These are phyloP conservation scores for Papilio polyxenes DNA, from an alignment of 1,140 invertebrate genomes.

Conservation along the genomic window DNA sequence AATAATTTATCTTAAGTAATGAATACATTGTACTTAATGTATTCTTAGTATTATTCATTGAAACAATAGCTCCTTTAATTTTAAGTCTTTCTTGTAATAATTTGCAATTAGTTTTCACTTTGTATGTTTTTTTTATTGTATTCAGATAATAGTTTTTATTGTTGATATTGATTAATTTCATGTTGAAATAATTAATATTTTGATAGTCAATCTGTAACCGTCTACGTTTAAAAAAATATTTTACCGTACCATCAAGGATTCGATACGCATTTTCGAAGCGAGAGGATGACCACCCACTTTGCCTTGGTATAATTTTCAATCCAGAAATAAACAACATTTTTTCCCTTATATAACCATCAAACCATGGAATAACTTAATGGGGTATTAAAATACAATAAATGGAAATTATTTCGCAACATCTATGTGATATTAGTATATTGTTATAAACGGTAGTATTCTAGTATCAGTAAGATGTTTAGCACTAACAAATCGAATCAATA, in stretches of 20 bases:
- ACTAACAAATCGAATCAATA: slow-evolving; percentile 14
- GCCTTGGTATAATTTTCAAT: not conserved
- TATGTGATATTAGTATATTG: not conserved
- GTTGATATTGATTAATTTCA: no score
- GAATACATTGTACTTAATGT: slow-evolving; percentile 50
- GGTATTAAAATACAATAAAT: not conserved
- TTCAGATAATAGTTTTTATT: no score
- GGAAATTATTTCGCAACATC: not conserved
- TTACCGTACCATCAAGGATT: not conserved
- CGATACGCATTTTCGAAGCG: not conserved
- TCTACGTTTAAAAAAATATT: not conserved
- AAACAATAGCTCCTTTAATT: slow-evolving; percentile 6
- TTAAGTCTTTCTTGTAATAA: slow-evolving; percentile 15
- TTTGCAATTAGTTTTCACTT: no score
- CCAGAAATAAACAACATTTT: no score
- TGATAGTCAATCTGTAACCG: not conserved
- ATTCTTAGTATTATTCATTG: slow-evolving; percentile 38
- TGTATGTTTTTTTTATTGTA: no score
- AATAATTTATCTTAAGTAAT: slow-evolving; percentile 60
- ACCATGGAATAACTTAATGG: no score
- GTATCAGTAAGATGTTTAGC: not conserved
- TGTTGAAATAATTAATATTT: no score
- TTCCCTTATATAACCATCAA: no score
- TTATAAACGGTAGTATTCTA: not conserved
- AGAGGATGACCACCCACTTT: not conserved